Base-by-base conservation (phyloP, 2,113 vertebrate genomes). In the Strigops habroptila region DNA sequence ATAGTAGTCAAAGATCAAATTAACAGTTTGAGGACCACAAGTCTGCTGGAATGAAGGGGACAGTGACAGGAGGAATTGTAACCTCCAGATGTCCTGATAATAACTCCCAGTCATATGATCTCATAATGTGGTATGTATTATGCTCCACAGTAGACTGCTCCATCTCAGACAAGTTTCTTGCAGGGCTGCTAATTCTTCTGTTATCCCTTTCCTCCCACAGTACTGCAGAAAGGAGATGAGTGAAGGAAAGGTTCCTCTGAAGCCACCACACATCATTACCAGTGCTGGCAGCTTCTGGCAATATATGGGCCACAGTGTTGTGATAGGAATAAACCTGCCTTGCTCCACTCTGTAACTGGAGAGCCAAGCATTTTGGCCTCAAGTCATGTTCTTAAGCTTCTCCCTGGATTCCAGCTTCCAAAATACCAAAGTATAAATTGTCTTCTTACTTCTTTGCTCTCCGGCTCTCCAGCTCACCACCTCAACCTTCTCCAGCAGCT, bases 331-430 rank as follows among this genome's bases (percentile, higher is more conserved):
- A 94, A 94, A 96, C 95, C 95, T 96, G 93, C 74, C 73, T 62
- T 6, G 2, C 73, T 92, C 51, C 0, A 0, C 39, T 91, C 39
- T 88, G 69, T 84, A 90, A 86, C 69, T 57, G 55, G 86, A 96
- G 85, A 96, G 75, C 91, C 88, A 88, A 95, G 69, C 31, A 57
- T 93, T 96, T 92, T 96, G 95, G 95, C 96, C 93, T 89, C 88
- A 71, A 96, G 93, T 95, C 93, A 96, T 41, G 65, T 93, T 89
- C 95, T 86, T 94, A 82, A 94, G 77, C 95, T 96, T 96, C 93
- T 92, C 80, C 65, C 86, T 97, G 92, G 92, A 95, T 94, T 96
- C 88, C 93, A 92, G 86, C 83, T 96, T 95, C 88, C 88, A 94
- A 93, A 96, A 90, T 96, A 86, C 93, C 90, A 30, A 93, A 95